phyloP scores from a whole-genome alignment of 2,888 invertebrate species.

The Brenthis ino region DNA sequence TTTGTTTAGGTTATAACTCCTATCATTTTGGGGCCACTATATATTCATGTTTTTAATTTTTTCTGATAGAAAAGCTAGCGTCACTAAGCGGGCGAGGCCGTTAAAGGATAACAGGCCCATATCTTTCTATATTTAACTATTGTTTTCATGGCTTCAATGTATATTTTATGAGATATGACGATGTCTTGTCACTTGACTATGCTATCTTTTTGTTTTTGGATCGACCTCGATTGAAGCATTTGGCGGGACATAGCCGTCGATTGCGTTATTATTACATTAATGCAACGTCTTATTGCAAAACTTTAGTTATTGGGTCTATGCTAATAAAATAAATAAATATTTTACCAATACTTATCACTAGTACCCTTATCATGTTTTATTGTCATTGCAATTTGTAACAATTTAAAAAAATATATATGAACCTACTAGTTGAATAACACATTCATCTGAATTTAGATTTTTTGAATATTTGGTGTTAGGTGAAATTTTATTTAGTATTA shows the following conservation, averaged over 20 bases:
- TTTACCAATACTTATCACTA: background rate
- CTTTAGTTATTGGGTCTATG: slow-evolving; percentile 25
- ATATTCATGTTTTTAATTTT: slow-evolving; percentile 69
- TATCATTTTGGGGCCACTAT: slow-evolving; percentile 49
- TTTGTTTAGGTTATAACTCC: slow-evolving; percentile 67
- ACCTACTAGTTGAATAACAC: too few species aligned
- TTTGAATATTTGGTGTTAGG: background rate
- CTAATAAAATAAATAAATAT: slow-evolving; percentile 30
- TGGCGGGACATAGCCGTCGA: slow-evolving; percentile 43
- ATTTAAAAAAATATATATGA: background rate
- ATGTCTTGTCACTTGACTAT: slow-evolving; percentile 1
- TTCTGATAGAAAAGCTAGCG: slow-evolving; percentile 54
- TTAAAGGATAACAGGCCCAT: slow-evolving; percentile 24
- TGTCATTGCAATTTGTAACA: slow-evolving; percentile 20
- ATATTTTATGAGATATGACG: slow-evolving; percentile 18
- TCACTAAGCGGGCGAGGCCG: slow-evolving; percentile 18
- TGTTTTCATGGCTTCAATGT: slow-evolving; percentile 6
- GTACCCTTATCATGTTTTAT: slow-evolving; percentile 24
- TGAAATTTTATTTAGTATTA: too few species aligned
- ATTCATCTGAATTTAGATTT: background rate
- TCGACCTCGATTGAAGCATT: slow-evolving; percentile 46
- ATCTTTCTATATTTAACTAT: slow-evolving; percentile 14
- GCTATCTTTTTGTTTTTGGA: slow-evolving; percentile 34
- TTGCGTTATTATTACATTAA: slow-evolving; percentile 32
- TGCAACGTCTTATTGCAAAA: slow-evolving; percentile 32